Evolutionary conservation across 2,113 vertebrate species (phyloP).

Genomic region (Rhynchomys soricoides): DNA sequence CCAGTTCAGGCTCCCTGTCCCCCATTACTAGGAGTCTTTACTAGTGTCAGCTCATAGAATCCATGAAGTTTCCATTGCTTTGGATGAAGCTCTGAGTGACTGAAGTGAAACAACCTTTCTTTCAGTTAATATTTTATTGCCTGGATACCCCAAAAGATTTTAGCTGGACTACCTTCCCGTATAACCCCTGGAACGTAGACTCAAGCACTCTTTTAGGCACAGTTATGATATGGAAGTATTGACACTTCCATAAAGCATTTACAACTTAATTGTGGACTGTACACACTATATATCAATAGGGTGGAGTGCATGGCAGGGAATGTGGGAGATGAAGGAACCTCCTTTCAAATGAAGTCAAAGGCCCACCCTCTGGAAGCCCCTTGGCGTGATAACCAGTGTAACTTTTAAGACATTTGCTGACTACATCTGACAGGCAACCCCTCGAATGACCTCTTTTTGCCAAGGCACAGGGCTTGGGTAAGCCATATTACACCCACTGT

Average conservation of each 20-base stretch:
- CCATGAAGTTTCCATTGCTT: not conserved
- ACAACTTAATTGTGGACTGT: not conserved
- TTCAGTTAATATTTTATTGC: slow-evolving; percentile 24
- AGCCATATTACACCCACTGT: not conserved
- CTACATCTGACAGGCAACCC: not conserved
- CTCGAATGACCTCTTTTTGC: not conserved
- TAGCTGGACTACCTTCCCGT: not conserved
- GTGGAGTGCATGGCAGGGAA: not conserved
- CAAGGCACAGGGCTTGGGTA: not conserved
- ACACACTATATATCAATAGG: not conserved
- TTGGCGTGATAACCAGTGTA: not conserved
- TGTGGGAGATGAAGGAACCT: not conserved
- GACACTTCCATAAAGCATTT: slow-evolving; percentile 23
- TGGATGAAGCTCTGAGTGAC: not conserved
- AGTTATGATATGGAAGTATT: not conserved
- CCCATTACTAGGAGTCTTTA: not conserved
- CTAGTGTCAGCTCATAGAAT: not conserved
- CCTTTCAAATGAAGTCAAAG: not conserved
- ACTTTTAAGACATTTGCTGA: not conserved
- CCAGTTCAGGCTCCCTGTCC: not conserved
- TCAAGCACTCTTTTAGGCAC: not conserved
- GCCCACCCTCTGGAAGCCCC: no score
- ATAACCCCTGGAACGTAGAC: not conserved
- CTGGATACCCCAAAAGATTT: not conserved
- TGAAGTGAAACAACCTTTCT: not conserved